Conservation (phyloP, 2,888 invertebrate species). For the Cyclophora punctaria region DNA sequence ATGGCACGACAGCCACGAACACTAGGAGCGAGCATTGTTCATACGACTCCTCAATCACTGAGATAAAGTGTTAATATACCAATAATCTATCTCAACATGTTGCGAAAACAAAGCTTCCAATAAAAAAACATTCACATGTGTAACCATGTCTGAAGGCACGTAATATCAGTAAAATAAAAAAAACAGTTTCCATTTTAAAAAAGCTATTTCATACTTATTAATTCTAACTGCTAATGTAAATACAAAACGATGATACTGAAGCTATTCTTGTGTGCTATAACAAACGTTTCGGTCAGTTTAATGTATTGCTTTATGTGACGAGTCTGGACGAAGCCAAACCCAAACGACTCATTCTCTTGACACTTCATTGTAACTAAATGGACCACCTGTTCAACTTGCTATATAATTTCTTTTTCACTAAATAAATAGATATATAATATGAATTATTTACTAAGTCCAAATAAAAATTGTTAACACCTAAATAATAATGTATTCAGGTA, state of each 20-base stretch:
- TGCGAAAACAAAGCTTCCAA: slow-evolving; percentile 39
- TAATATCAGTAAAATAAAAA: slow-evolving; percentile 49
- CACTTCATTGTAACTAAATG: slow-evolving; percentile 19
- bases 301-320: slow-evolving; percentile 2
- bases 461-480: slow-evolving; percentile 30
- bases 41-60: slow-evolving; percentile 12
- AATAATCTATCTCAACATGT: slow-evolving; percentile 25
- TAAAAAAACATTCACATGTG: slow-evolving; percentile 38
- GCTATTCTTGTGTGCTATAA: slow-evolving; percentile 49
- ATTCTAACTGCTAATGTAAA: slow-evolving; percentile 44
- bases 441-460: slow-evolving; percentile 59
- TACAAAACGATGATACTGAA: slow-evolving; percentile 42
- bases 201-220: slow-evolving; percentile 63
- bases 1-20: too few relatives aligned
- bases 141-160: slow-evolving; percentile 61
- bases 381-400: slow-evolving; percentile 21
- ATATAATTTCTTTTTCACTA: slow-evolving; percentile 30
- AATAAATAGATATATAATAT: slow-evolving; percentile 69
- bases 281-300: slow-evolving; percentile 11
- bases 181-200: slow-evolving; percentile 46
- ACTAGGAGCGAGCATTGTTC: too few relatives aligned
- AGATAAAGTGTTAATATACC: slow-evolving; percentile 15
- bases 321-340: too few relatives aligned
- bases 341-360: neutral
- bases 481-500: slow-evolving; percentile 42